Evolutionary conservation across 2,888 invertebrate genomes (phyloP), one percentile per base, ranked within the genome.

Genomic region (Diadromus collaris): DNA sequence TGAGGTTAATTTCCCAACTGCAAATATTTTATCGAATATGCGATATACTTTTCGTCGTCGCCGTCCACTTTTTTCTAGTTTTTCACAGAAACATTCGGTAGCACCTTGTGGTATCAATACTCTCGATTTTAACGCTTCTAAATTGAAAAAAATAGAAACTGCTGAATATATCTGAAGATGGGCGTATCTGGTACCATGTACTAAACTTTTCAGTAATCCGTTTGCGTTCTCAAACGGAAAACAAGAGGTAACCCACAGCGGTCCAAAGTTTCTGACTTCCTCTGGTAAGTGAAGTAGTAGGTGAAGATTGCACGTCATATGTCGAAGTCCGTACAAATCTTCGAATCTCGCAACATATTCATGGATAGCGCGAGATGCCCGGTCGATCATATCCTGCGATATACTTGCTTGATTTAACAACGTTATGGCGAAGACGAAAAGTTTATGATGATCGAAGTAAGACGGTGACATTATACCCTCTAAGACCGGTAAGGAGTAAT

Each of bases 221-320:
- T 84, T 83, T 6, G 82, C 19, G 63, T 79, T 71, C 63, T 84
- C 84, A 61, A 76, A 84, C 3, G 81, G 63, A 63, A 80, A 83
- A 58, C 82, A 85, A 1, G 78, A 77, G 3, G 76, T 80, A 32
- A 73, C 72, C 68, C 72, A 82, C 1, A 82, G 41, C 4, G 82
- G 83, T 6, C 84, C 84, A 34, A 83, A 76, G 56, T 77, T 41
- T 34, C 24, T n/a, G 1, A 85, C 84, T 24, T 58, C 72, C 7
- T 79, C 48, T n/a, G 79, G 24, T 32, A 85, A 76, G 76, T 86
- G 85, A 7, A 81, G 67, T 10, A 86, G 16, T 5, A 75, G 29
- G 71, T 85, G 85, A 3, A 84, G 13, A 74, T 84, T 85, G 16
- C 61, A 69, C 0, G 80, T 78, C 82, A 84, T 82, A 48, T 84